phyloP scores from a whole-genome alignment of 2,888 invertebrate genomes.

The Caenorhabditis plicata region DNA sequence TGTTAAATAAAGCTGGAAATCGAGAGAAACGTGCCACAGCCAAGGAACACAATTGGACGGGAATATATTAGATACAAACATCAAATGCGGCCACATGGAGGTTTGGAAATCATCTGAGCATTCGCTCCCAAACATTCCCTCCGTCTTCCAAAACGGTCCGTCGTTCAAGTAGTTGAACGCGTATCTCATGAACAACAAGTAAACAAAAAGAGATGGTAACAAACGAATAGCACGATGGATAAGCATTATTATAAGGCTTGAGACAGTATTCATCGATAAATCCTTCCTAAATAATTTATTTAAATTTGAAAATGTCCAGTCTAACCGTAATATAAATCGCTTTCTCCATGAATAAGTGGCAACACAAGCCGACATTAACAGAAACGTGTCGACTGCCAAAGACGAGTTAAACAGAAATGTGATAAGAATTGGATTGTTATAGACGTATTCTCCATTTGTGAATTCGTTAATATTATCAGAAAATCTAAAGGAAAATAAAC shows the following conservation, averaged over 20 bases:
- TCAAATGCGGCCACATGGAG: constrained; percentile 41
- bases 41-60: constrained; percentile 51
- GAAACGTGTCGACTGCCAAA: constrained; percentile 54
- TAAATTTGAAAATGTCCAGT: neutral
- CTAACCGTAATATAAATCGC: constrained; percentile 27
- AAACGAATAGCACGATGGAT: constrained; percentile 29
- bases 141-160: constrained; percentile 40
- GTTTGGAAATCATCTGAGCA: constrained; percentile 33
- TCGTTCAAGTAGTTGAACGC: constrained; percentile 35
- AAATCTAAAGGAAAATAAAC: constrained; percentile 41
- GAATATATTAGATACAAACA: constrained; percentile 44
- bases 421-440: constrained; percentile 3
- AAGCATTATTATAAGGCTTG: neutral
- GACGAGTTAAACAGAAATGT: constrained; percentile 46
- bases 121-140: constrained; percentile 46
- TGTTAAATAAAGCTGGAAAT: constrained; percentile 49
- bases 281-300: too few species aligned
- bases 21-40: constrained; percentile 54
- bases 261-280: too few species aligned
- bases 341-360: constrained; percentile 34
- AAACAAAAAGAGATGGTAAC: constrained; percentile 26
- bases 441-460: neutral
- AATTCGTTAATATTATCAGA: constrained; percentile 29
- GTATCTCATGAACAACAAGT: constrained; percentile 23
- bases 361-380: constrained; percentile 46